Evolutionary conservation across 2,888 invertebrate genomes (phyloP).

Genomic region (Philonicus albiceps): DNA sequence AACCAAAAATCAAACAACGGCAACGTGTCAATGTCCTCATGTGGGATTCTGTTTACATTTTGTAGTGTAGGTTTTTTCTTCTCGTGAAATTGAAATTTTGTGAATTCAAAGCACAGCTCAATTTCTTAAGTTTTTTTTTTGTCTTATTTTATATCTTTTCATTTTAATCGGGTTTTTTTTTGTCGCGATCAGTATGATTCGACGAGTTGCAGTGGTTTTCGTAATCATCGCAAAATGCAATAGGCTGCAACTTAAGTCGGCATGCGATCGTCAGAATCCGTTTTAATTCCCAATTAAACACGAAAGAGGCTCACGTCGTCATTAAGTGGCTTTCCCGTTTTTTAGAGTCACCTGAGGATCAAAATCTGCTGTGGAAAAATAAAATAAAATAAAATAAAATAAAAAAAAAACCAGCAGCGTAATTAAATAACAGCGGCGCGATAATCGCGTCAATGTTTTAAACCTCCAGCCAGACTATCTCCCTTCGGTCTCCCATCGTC

Average conservation of each 20-base stretch:
- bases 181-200: not conserved
- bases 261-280: not conserved
- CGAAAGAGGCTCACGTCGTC: not conserved
- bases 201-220: not conserved
- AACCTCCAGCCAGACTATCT: not conserved
- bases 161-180: not conserved
- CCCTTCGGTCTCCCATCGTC: not conserved
- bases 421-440: not conserved
- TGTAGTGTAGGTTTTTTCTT: not conserved
- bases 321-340: not conserved
- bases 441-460: not conserved
- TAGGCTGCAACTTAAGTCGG: not conserved
- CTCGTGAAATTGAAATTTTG: not conserved
- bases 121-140: not conserved
- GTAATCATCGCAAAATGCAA: not conserved
- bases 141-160: not conserved
- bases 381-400: no score
- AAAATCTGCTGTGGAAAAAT: not conserved
- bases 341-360: not conserved
- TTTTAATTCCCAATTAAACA: constrained; percentile 14
- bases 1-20: not conserved
- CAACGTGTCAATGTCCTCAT: not conserved
- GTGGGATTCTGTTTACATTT: not conserved
- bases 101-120: not conserved
- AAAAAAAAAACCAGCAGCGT: not conserved